Conservation (phyloP, 2,113 vertebrate species). For the Petrocephalus microphthalmus region DNA sequence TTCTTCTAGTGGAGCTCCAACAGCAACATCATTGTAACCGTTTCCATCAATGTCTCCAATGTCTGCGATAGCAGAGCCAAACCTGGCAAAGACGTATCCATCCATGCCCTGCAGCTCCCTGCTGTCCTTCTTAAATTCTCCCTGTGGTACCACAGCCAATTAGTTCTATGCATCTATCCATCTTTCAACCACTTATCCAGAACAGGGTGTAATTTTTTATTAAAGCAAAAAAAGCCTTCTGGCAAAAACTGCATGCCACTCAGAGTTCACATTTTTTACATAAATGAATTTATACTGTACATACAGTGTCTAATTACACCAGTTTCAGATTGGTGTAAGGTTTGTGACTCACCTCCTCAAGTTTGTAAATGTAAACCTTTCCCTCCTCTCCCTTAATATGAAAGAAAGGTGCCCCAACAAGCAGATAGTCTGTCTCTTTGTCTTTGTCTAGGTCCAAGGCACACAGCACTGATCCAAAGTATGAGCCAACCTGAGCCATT, state of each 20-base stretch:
- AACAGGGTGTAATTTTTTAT: background rate
- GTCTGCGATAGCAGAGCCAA: constrained; percentile 60
- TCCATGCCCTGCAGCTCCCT: constrained; percentile 32
- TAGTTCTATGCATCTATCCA: background rate
- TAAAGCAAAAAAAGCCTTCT: background rate
- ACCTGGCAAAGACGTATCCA: constrained; percentile 49
- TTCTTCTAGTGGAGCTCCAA: constrained; percentile 61
- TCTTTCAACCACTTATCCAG: background rate
- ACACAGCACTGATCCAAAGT: constrained; percentile 69
- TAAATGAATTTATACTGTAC: background rate
- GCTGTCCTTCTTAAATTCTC: constrained; percentile 23
- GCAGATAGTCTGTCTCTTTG: constrained; percentile 52
- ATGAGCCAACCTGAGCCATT: constrained; percentile 65
- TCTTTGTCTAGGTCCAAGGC: constrained; percentile 52
- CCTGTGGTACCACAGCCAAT: constrained; percentile 20
- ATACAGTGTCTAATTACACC: background rate
- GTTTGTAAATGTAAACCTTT: constrained; percentile 61
- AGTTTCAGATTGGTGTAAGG: background rate
- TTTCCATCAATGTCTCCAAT: constrained; percentile 61
- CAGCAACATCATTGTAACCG: constrained; percentile 53
- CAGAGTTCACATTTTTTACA: background rate
- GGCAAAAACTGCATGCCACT: background rate
- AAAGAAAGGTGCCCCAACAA: constrained; percentile 63
- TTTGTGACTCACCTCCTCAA: constrained; percentile 33
- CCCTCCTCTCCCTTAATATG: constrained; percentile 58